These are phyloP conservation scores for Agrilus planipennis DNA, from an alignment of 1,140 invertebrate genomes.

Conservation along the genomic window DNA sequence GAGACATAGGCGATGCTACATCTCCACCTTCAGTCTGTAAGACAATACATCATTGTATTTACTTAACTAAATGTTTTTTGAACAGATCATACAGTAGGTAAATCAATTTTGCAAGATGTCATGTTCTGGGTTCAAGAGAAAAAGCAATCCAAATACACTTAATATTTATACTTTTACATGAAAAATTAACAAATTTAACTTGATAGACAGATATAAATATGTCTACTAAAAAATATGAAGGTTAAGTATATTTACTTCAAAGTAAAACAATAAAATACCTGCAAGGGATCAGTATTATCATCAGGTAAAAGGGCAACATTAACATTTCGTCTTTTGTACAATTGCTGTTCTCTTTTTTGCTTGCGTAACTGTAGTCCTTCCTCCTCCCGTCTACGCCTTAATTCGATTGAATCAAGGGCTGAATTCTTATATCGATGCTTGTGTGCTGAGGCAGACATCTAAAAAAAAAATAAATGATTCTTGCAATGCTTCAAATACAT, in stretches of 20 bases:
- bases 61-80: no score
- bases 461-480: conserved; percentile 23
- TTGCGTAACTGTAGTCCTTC: conserved; percentile 93
- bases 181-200: no score
- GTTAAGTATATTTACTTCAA: no score
- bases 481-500: no score
- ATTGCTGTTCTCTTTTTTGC: conserved; percentile 86
- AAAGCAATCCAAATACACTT: no score
- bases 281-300: conserved; percentile 38
- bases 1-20: conserved; percentile 27
- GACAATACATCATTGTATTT: conserved; percentile 7
- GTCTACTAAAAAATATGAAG: no score
- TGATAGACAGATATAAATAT: no score
- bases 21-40: conserved; percentile 29
- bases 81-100: no score
- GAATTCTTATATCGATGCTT: conserved; percentile 94
- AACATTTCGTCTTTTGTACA: conserved; percentile 88
- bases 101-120: no score
- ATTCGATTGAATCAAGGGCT: conserved; percentile 81
- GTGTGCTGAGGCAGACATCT: conserved; percentile 69
- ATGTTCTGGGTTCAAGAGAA: no score
- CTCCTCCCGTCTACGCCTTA: conserved; percentile 84
- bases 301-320: conserved; percentile 40
- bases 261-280: conserved; percentile 13
- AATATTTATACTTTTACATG: no score